A percentile compares a stretch with the other conserved stretches of the same genome.
These are phyloP conservation scores for Siphamia tubifer DNA, from an alignment of 2,113 vertebrate genomes.

Conservation along the genomic window DNA sequence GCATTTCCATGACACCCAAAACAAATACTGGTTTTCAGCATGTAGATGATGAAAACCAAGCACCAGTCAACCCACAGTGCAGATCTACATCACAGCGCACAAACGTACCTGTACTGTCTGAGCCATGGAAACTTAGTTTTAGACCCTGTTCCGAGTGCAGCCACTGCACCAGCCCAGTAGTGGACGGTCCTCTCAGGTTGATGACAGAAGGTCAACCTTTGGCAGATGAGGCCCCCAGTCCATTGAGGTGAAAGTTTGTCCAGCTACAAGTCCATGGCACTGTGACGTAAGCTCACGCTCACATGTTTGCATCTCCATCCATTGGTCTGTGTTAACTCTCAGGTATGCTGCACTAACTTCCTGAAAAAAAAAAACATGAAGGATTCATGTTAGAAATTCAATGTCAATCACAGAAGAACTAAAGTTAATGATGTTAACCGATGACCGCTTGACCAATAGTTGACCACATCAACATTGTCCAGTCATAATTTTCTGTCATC, in stretches of 20 bases:
- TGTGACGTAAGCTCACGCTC: background rate
- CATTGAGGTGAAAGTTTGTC: slow-evolving; percentile 21
- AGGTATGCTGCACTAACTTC: background rate
- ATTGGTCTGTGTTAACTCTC: slow-evolving; percentile 24
- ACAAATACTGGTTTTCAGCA: too few relatives aligned
- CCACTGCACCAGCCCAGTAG: background rate
- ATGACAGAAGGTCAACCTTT: slow-evolving; percentile 14
- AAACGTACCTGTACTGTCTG: slow-evolving; percentile 38
- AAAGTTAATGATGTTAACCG: too few relatives aligned
- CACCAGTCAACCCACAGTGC: too few relatives aligned
- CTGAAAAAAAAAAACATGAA: slow-evolving; percentile 4
- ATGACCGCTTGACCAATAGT: too few relatives aligned
- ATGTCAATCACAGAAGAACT: too few relatives aligned
- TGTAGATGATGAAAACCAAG: too few relatives aligned
- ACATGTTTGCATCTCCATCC: slow-evolving; percentile 59
- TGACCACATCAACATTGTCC: too few relatives aligned
- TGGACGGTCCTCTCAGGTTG: slow-evolving; percentile 33
- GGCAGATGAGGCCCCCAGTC: slow-evolving; percentile 46
- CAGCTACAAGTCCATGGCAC: slow-evolving; percentile 16
- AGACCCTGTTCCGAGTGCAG: slow-evolving; percentile 5
- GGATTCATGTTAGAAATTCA: background rate
- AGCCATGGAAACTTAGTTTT: background rate
- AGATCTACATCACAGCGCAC: too few relatives aligned
- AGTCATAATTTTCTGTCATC: too few relatives aligned
- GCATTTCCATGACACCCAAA: too few relatives aligned